Conservation (phyloP, 2,113 vertebrate genomes). For the Clupea harengus region DNA sequence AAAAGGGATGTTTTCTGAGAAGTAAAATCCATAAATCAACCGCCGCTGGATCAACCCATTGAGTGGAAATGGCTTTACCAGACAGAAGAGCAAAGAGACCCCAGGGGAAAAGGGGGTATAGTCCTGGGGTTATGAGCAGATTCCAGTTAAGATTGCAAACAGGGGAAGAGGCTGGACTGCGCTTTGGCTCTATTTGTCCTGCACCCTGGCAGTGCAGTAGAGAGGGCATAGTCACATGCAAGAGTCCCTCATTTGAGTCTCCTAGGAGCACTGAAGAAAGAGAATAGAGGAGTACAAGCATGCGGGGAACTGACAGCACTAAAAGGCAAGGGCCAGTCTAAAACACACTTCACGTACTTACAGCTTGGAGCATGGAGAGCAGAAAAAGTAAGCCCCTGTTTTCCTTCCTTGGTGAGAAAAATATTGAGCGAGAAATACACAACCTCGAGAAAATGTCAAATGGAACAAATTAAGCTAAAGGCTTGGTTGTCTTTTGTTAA, state of each 20-base stretch:
- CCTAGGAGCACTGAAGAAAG: background rate
- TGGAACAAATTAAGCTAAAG: background rate
- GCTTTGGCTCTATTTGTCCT: constrained; percentile 29
- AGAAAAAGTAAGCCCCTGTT: background rate
- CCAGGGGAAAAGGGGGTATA: constrained; percentile 22
- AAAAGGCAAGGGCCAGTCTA: background rate
- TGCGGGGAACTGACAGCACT: background rate
- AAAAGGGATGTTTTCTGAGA: constrained; percentile 30
- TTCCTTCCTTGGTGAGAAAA: background rate
- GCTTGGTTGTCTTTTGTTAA: background rate
- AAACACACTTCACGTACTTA: background rate
- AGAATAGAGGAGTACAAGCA: background rate
- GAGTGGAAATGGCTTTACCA: background rate
- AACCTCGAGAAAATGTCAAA: background rate
- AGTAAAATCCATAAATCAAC: constrained; percentile 51
- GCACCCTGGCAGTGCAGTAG: constrained; percentile 16
- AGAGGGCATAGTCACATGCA: background rate
- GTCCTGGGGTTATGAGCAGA: constrained; percentile 30
- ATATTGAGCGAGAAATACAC: background rate
- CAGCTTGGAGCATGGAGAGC: too few relatives aligned
- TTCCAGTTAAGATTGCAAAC: constrained; percentile 46
- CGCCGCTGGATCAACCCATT: constrained; percentile 24
- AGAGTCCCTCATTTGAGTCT: background rate
- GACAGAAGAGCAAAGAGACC: constrained; percentile 27
- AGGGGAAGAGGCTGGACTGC: constrained; percentile 32